A percentile compares a stretch with the other conserved stretches of the same genome.
Conservation (phyloP, 1,140 invertebrate species). For the Sminthurinus signatus region DNA sequence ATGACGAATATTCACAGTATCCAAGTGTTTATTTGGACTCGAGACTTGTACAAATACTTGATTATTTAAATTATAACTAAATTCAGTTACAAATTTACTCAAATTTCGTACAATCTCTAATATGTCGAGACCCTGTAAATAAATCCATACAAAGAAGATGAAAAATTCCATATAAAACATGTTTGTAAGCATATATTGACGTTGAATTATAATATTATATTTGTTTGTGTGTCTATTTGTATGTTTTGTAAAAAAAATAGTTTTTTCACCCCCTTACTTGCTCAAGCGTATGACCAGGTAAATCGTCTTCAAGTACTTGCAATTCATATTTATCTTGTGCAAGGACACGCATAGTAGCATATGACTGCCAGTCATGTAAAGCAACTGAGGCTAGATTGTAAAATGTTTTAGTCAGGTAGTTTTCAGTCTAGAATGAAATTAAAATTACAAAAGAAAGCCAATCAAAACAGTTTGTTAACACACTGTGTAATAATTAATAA, state of each 20-base stretch:
- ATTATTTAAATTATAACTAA: conserved; percentile 93
- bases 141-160: no score
- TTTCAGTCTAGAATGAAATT: conserved; percentile 71
- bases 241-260: background rate
- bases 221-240: background rate
- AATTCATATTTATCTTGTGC: conserved; percentile 79
- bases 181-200: no score
- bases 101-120: conserved; percentile 97
- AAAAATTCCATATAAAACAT: no score
- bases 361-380: conserved; percentile 94
- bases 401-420: conserved; percentile 90
- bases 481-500: no score
- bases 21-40: conserved; percentile 89
- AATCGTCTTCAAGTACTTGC: conserved; percentile 74
- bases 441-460: conserved; percentile 29
- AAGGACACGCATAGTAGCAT: conserved; percentile 90
- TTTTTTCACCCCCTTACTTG: no score
- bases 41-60: conserved; percentile 92
- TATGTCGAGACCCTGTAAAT: conserved; percentile 79
- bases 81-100: conserved; percentile 87
- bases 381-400: conserved; percentile 97
- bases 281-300: conserved; percentile 94
- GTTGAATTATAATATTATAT: no score
- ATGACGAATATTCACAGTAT: conserved; percentile 92
- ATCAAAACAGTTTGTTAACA: background rate